Base-by-base conservation (phyloP, 1,140 invertebrate species). In the Atta texana region DNA sequence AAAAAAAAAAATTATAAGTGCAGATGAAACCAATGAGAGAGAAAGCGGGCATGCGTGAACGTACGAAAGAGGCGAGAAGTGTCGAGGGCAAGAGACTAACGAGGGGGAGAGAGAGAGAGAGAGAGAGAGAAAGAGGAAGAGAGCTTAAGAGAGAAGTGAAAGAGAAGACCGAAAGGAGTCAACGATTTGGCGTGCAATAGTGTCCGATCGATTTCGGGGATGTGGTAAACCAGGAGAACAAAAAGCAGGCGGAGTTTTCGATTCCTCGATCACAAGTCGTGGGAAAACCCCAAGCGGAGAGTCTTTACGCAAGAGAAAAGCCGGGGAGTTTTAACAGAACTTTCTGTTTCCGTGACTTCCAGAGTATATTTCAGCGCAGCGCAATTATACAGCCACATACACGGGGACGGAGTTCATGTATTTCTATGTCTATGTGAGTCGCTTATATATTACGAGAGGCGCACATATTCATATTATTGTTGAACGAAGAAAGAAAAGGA, bases 1-100 rank as follows among this genome's bases (percentile, higher is more conserved):
- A 91, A 91, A 91, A 91, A 75, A 28, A 87, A 74, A 76, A 87
- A 89, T 74, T 66, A 69, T 55, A 85, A 76, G 51, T 89, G 59
- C 53, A 74, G 49, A 49, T 86, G 76, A 68, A 85, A 82, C 53
- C 74, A 81, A 28, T 57, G 57, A 59, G 57, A 72, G 24, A 74
- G 59, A 51, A 18, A 51, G 24, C 21, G 55, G 68, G 24, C 12
- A 24, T 31, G 59, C 34, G 61, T 78, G 85, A 77, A 34, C 10
- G 80, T 51, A 21, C 8, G 66, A 59, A 16, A 68, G 18, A 69
- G 31, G n/a, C 28, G 28, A 34, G 10, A 31, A 55, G 49, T 2
- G 39, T 16, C 24, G 18, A 49, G 5, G 21, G 12, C 7, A 12
- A 34, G 4, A 66, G n/a, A 66, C 16, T 18, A 10, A 55, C 0